phyloP scores from a whole-genome alignment of 2,888 invertebrate species.

The Chromoteleia sp. region DNA sequence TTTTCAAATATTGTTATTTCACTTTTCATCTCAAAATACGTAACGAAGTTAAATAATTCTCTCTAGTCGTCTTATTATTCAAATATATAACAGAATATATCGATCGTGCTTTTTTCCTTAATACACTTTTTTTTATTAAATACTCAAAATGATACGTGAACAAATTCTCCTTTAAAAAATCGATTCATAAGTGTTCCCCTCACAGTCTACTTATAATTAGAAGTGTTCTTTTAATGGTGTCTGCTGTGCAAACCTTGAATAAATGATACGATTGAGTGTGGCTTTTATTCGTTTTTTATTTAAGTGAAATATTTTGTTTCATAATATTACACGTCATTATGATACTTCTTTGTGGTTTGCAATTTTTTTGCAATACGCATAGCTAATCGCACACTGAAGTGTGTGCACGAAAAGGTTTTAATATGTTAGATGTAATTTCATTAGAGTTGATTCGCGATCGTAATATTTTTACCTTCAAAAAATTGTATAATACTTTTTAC shows the following conservation, averaged over 20 bases:
- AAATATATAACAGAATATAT: too few species aligned
- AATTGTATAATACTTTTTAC: neutral
- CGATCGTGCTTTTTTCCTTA: too few species aligned
- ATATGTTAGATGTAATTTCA: conserved; percentile 3
- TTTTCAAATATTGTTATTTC: too few species aligned
- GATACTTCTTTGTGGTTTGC: conserved; percentile 51
- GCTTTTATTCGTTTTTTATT: conserved; percentile 38
- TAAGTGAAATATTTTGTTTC: conserved; percentile 44
- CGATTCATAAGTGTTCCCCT: too few species aligned
- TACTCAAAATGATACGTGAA: too few species aligned
- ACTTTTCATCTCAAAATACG: too few species aligned
- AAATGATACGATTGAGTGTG: conserved; percentile 43
- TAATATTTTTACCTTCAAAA: too few species aligned
- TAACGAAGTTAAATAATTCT: too few species aligned
- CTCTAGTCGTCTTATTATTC: too few species aligned
- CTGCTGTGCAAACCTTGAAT: conserved; percentile 40
- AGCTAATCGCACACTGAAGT: conserved; percentile 26
- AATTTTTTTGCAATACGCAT: conserved; percentile 26
- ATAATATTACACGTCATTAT: conserved; percentile 45
- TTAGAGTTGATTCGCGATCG: neutral
- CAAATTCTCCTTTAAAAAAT: too few species aligned
- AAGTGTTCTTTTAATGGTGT: neutral
- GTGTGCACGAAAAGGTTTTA: conserved; percentile 22
- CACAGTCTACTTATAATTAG: conserved; percentile 1
- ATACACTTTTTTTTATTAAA: too few species aligned